Base-by-base conservation (phyloP, 2,797 vertebrate genomes). In the Pempheris klunzingeri region DNA sequence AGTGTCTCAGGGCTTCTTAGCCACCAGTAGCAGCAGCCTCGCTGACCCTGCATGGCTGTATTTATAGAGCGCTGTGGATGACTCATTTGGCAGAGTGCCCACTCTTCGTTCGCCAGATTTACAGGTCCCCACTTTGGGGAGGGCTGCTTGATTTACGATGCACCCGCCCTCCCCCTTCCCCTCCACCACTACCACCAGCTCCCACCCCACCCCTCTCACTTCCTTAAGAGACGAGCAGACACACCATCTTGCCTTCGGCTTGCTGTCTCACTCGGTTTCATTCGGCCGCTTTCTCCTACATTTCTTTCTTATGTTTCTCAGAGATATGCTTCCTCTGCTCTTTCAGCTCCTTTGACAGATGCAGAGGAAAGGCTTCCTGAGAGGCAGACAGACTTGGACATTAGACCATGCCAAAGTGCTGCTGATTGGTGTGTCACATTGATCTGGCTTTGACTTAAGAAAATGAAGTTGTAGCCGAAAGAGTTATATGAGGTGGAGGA, bases 31-130 rank as follows among this genome's bases (percentile, higher is more conserved):
- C 92, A 76, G 77, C 84, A 84, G 88, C 87, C 85, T 90, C 34
- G 74, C 49, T 69, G 83, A 85, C 88, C 88, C 83, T 44, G 81
- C 78, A 39, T 26, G 15, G 77, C 90, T 90, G 92, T 95, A 94
- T 94, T 95, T 94, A 94, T 93, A 93, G 92, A 88, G 87, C 88
- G 24, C 89, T 63, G 83, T 46, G 80, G 88, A 90, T 91, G 90
- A 87, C 77, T 90, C 83, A 88, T 83, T 92, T 94, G 93, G 95
- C 94, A 50, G 13, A 18, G 76, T 82, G 93, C 93, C 93, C 85
- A 50, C 77, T 61, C 83, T 86, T 84, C 52, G 65, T 92, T 89
- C 87, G 83, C 92, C 92, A 90, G 86, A 93, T 96, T 92, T 93
- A 95, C 90, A 91, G 90, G 90, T 87, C 89, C 86, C 90, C 82